phyloP scores from a whole-genome alignment of 2,113 vertebrate genomes.

The Campylomormyrus numenius region DNA sequence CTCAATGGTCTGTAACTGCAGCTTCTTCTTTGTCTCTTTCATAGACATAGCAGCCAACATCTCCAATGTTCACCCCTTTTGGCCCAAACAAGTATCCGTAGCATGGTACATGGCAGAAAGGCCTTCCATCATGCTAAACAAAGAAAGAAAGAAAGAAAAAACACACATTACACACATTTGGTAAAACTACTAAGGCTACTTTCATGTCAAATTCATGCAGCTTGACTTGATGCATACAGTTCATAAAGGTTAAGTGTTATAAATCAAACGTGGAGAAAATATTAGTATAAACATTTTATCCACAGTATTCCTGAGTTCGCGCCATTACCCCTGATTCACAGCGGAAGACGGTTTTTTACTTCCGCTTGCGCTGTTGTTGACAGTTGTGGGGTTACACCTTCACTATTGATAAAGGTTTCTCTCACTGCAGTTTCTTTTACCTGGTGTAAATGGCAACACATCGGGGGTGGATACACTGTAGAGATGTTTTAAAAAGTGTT shows the following conservation, averaged over 20 bases:
- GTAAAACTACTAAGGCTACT: neutral
- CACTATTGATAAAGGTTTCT: too few relatives aligned
- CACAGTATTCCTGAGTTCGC: too few relatives aligned
- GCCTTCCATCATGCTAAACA: slow-evolving; percentile 56
- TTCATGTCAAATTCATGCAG: neutral
- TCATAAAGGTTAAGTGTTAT: neutral
- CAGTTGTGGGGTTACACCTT: too few relatives aligned
- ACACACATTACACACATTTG: neutral
- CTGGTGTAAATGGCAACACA: too few relatives aligned
- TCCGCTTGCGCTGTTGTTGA: too few relatives aligned
- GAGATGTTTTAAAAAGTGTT: too few relatives aligned
- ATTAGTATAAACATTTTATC: neutral
- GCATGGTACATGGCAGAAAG: slow-evolving; percentile 65
- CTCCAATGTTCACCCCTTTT: slow-evolving; percentile 66
- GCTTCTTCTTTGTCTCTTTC: slow-evolving; percentile 35
- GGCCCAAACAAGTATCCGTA: slow-evolving; percentile 66
- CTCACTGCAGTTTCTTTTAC: too few relatives aligned
- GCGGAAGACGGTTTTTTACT: too few relatives aligned
- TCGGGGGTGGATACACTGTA: too few relatives aligned
- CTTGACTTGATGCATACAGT: neutral
- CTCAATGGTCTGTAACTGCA: slow-evolving; percentile 20
- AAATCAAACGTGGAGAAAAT: neutral
- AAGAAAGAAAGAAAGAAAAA: neutral
- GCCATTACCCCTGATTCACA: too few relatives aligned
- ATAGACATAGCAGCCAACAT: slow-evolving; percentile 65